Evolutionary conservation across 1,140 invertebrate species (phyloP), one percentile per base, ranked within the genome.

Genomic region (Formica selysi): DNA sequence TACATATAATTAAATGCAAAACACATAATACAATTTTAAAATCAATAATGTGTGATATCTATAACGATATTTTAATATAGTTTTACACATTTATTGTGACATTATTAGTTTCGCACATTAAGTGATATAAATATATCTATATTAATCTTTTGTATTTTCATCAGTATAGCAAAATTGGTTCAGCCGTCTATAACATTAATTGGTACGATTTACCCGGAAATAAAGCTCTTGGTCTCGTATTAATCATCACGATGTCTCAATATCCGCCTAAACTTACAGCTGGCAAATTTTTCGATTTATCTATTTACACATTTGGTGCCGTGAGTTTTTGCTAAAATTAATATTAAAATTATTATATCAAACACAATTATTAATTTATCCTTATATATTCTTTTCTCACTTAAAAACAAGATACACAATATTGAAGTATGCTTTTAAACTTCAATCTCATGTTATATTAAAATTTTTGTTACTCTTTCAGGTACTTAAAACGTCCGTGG

Each of bases 231-330:
- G 11, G 32, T 59, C 62, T 91, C 6, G 38, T 86, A 19, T 8
- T 90, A 11, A 7, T 90, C 5, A 88, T 62, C 6, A 38, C 65
- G 0, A 86, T 90, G 61, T 86, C 89, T 16, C 87, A 80, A 10
- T 76, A 88, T 65, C 89, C 89, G 0, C 78, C 89, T 4, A 90
- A 84, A 71, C 62, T 91, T 16, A 88, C 83, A 3, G 89, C 86
- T 41, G 88, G 88, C 6, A 90, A 88, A 65, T 51, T 90, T 8
- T 8, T 90, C 7, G 78, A 89, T 11, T 44, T 90, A 26, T 86
- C 81, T 3, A 19, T 91, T 1, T 61, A 62, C 2, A 91, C 86
- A 0, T 91, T 91, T 7, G 65, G 64, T 51, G 57, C 3, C 13
- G 90, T 90, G 3, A 83, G 89, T 88, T 62, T 38, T 57, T 38